Base-by-base conservation (phyloP, 2,888 invertebrate genomes). In the Choristoneura rosaceana region DNA sequence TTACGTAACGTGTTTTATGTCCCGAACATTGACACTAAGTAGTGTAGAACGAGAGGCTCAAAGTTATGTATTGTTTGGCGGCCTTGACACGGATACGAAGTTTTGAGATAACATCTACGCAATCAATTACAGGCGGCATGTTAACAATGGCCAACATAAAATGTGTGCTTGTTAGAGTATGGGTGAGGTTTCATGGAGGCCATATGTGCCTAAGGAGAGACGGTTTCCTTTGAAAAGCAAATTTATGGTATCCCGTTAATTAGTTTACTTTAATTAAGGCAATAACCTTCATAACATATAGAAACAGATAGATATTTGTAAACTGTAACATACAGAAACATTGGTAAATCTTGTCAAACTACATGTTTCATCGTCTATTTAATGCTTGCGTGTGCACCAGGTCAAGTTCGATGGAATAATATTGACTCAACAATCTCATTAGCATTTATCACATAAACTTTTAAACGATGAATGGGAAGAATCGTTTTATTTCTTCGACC, bases 61-160 rank as follows among this genome's bases (percentile, higher is more conserved):
- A 78, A 79, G 73, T 73, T 81, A 81, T 84, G 84, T 84, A 90
- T 91, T 90, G 90, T 90, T 87, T 78, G 64, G 80, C 76, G 84
- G 81, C 93, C 93, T 92, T 93, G 92, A 90, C 93, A 92, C 80
- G 82, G 86, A 89, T 92, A 81, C 82, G 78, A 81, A 80, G 80
- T 84, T 82, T 85, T 84, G 79, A 90, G 91, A 91, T 91, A 89
- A 81, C 80, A 87, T 90, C 88, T 85, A 83, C 80, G 84, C 88
- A 83, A 88, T 87, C 85, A 88, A 87, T 88, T 90, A 87, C 82
- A 85, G 82, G 77, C 81, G 71, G 79, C 82, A 81, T 82, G 82
- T 84, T 84, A 90, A 91, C 91, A 91, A 90, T 90, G 80, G 86
- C 76, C 74, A 69, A 81, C 76, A 86, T 86, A 86, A 84, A 87